These are phyloP conservation scores for Leptoteleia sp. DNA, from an alignment of 1,140 invertebrate genomes.

Conservation along the genomic window DNA sequence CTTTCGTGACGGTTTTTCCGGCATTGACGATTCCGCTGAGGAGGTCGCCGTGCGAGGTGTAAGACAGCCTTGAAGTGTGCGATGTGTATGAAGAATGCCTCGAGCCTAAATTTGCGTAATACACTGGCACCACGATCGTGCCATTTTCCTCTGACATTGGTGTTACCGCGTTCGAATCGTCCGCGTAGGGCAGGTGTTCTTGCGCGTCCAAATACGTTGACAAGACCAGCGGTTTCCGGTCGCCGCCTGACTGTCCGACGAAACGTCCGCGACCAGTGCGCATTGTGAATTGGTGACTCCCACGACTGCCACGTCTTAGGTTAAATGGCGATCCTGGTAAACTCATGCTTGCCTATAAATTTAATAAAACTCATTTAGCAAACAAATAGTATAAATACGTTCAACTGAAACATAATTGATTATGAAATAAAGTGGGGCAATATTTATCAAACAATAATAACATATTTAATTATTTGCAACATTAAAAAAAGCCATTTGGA, in stretches of 20 bases:
- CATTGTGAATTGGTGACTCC: conserved; percentile 95
- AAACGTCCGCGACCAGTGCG: conserved; percentile 88
- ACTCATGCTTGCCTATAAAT: conserved; percentile 92
- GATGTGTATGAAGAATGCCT: conserved; percentile 96
- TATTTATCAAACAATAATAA: too few relatives aligned
- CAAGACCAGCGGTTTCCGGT: conserved; percentile 95
- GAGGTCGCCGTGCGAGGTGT: conserved; percentile 95
- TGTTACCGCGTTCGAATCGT: conserved; percentile 98
- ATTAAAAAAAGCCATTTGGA: too few relatives aligned
- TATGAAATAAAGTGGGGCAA: too few relatives aligned
- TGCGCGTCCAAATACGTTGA: conserved; percentile 97
- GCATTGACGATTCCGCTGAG: conserved; percentile 86
- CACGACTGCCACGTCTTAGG: conserved; percentile 91
- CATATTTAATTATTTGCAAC: too few relatives aligned
- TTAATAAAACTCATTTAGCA: too few relatives aligned
- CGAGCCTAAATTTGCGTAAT: conserved; percentile 91
- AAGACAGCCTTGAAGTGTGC: conserved; percentile 94
- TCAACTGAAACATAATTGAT: too few relatives aligned
- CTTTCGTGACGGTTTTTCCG: conserved; percentile 89
- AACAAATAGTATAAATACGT: too few relatives aligned
- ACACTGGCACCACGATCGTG: conserved; percentile 94
- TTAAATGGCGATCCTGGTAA: conserved; percentile 98
- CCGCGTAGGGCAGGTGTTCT: conserved; percentile 97
- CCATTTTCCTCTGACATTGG: conserved; percentile 99
- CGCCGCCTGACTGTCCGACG: conserved; percentile 86